These are phyloP conservation scores for Amphimallon solstitiale DNA, from an alignment of 2,888 invertebrate species.

Conservation along the genomic window DNA sequence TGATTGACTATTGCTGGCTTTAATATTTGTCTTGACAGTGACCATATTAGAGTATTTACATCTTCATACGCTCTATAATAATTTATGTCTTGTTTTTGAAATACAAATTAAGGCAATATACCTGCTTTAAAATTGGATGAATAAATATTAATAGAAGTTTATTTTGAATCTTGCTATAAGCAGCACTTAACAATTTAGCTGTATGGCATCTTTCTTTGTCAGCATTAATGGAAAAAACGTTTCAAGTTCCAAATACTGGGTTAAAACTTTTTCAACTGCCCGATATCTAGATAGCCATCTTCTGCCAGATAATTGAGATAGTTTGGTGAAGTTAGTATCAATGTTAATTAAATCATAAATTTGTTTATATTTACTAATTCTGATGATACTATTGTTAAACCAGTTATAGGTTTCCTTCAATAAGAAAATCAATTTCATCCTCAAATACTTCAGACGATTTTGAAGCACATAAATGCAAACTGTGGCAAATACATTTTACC, in stretches of 20 bases:
- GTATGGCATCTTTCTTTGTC: conserved; percentile 30
- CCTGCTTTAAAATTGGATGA: conserved; percentile 23
- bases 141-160: conserved; percentile 15
- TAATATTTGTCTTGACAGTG: neutral
- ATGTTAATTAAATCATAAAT: conserved; percentile 43
- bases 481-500: conserved; percentile 49
- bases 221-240: conserved; percentile 11
- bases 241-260: conserved; percentile 45
- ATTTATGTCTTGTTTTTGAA: neutral
- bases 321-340: conserved; percentile 35
- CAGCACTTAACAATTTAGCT: conserved; percentile 9
- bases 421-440: conserved; percentile 47
- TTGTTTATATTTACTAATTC: conserved; percentile 40
- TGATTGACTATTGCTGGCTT: conserved; percentile 1
- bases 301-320: conserved; percentile 40
- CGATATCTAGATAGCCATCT: conserved; percentile 49
- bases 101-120: conserved; percentile 1
- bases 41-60: neutral
- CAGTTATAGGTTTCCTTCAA: conserved; percentile 50
- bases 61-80: conserved; percentile 13
- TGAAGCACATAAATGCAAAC: conserved; percentile 48
- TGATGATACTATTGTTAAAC: conserved; percentile 48
- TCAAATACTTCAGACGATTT: conserved; percentile 48
- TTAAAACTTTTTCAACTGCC: conserved; percentile 44
- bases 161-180: conserved; percentile 10